Evolutionary conservation across 1,140 invertebrate genomes (phyloP), one percentile per base, ranked within the genome.

Genomic region (Arion vulgaris): DNA sequence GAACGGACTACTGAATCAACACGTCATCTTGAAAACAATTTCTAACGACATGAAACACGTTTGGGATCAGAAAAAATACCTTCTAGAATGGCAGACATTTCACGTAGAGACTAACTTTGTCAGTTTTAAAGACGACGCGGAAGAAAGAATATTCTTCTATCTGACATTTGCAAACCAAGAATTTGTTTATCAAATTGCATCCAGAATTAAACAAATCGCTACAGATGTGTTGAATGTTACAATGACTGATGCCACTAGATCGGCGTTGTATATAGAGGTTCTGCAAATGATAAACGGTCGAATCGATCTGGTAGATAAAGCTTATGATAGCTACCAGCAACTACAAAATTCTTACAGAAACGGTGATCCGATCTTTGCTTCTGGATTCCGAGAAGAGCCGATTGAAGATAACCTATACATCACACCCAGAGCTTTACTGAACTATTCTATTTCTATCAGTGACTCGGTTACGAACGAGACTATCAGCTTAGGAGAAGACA

Each of bases 71-170:
- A 88, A 88, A 77, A 57, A 77, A 13, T 75, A 83, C 32, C 77
- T 88, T 34, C 84, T 83, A 17, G 71, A 72, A 36, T 89, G 84
- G 57, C 88, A 89, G 68, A 80, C 73, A 23, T 88, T 85, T 51
- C 82, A 84, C 34, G 51, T 87, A 0, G 69, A 81, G 53, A 87
- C 87, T 53, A 88, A 88, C 76, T 89, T 89, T 76, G 81, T 88
- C 34, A 68, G 87, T 36, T 82, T 53, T 0, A 68, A 86, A 19
- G 83, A 88, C 53, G 88, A 86, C 0, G 88, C 88, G 88, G 87
- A 88, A 28, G 88, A 89, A 80, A 76, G 87, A 57, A 88, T 87
- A 32, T 80, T 88, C 23, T 80, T 69, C 15, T 77, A 84, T 68
- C 38, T 89, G 11, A 82, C 83, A n/a, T n/a, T 80, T 13, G 74